Evolutionary conservation across 2,797 vertebrate species (phyloP), one percentile per base, ranked within the genome.

Genomic region (Muscicapa striata): DNA sequence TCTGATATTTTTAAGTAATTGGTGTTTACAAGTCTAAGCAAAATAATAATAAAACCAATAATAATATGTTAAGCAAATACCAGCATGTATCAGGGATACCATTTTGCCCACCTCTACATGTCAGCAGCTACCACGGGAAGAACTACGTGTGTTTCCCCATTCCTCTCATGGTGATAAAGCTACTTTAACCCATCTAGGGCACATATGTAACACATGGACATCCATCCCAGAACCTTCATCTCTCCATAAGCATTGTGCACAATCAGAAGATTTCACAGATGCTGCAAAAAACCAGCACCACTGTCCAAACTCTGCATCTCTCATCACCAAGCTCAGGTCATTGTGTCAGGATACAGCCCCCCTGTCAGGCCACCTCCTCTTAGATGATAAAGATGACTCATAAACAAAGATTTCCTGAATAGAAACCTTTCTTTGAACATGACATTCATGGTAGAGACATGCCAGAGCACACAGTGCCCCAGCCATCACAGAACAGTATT

Each of bases 151-250:
- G 11, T 62, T 29, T 64, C 24, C 19, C 46, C 30, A 18, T 61
- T 78, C 26, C 54, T 41, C 20, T 40, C 45, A 18, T 4, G 45
- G 32, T 29, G 29, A 72, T 38, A 3, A 45, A 20, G n/a, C 45
- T 83, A 9, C 34, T 69, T 83, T 13, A 62, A 34, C 27, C n/a
- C 38, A 17, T 6, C 49, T 26, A 1, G 15, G 15, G 18, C 36
- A 62, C 0, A 2, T 6, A 17, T 2, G 6, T 34, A 63, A 48
- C 55, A 57, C 26, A 13, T 3, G 9, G 7, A 34, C 21, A 13
- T 57, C 67, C 2, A 3, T 34, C 34, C 74, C 30, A 68, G 43
- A 32, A 51, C 9, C 21, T 21, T 59, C 49, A 38, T 27, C 34
- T 72, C 43, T 75, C 67, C 6, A 2, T 32, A 81, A 62, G 46